A percentile compares a stretch with the other conserved stretches of the same genome.
Evolutionary conservation across 2,113 vertebrate genomes (phyloP).

Genomic region (Callipepla californica): DNA sequence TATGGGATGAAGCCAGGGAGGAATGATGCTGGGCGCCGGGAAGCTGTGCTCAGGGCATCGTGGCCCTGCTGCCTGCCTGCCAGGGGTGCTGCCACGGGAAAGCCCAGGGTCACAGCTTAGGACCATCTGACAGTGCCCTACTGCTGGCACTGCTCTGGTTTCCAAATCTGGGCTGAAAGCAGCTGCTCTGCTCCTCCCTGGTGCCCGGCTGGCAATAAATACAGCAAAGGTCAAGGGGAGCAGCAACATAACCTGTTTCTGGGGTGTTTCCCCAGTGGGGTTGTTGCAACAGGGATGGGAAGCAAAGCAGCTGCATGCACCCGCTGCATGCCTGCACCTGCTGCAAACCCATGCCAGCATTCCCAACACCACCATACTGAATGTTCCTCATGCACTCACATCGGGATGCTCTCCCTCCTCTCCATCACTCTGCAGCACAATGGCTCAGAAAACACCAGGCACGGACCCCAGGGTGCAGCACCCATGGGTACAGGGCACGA

Average conservation of each 20-base stretch:
- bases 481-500: rapidly evolving
- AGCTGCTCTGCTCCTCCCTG: not conserved
- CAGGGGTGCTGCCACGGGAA: not conserved
- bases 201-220: not conserved
- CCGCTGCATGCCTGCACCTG: not conserved
- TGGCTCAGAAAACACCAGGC: rapidly evolving
- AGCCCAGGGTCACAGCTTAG: not conserved
- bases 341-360: not conserved
- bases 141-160: not conserved
- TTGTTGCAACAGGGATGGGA: not conserved
- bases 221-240: not conserved
- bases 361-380: too few species aligned
- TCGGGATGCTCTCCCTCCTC: rapidly evolving
- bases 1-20: rapidly evolving
- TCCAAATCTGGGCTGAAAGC: not conserved
- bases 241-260: not conserved
- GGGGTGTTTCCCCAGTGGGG: not conserved
- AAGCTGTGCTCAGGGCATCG: rapidly evolving
- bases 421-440: not conserved
- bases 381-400: rapidly evolving
- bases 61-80: not conserved
- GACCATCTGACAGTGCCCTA: not conserved
- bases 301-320: not conserved
- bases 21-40: not conserved
- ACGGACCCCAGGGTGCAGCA: not conserved